These are phyloP conservation scores for Morelia viridis DNA, from an alignment of 2,797 vertebrate genomes.

Conservation along the genomic window DNA sequence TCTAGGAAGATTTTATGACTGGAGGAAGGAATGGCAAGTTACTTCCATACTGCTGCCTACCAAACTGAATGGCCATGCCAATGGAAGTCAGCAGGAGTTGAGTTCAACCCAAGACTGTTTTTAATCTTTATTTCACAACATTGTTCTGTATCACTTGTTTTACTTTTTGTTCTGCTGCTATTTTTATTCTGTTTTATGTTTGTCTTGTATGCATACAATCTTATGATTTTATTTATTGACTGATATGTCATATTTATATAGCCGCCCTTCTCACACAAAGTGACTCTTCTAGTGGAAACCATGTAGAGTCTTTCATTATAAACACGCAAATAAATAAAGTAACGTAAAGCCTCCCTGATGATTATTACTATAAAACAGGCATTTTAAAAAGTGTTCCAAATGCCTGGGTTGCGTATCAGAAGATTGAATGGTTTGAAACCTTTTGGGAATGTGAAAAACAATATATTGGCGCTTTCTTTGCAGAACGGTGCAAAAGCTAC, in stretches of 20 bases:
- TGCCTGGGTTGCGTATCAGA: neutral
- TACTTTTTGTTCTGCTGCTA: neutral
- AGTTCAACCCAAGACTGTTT: no score
- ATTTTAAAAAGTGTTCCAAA: neutral
- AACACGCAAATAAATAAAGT: neutral
- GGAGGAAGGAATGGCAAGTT: no score
- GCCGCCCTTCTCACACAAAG: no score
- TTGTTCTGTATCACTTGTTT: neutral
- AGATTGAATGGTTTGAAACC: neutral
- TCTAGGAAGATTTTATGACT: neutral
- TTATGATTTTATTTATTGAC: neutral
- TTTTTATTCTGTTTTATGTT: neutral
- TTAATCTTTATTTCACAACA: neutral
- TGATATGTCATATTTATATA: no score
- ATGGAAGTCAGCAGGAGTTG: no score
- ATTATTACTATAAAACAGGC: neutral
- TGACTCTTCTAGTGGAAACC: neutral
- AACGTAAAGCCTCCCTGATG: neutral
- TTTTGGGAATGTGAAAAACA: neutral
- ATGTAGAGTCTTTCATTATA: neutral
- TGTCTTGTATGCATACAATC: neutral
- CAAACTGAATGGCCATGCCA: no score
- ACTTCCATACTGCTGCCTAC: no score
- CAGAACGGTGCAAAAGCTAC: neutral
- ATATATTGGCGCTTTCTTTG: neutral